Evolutionary conservation across 2,797 vertebrate species (phyloP), one percentile per base, ranked within the genome.

Genomic region (Remorina albescens): DNA sequence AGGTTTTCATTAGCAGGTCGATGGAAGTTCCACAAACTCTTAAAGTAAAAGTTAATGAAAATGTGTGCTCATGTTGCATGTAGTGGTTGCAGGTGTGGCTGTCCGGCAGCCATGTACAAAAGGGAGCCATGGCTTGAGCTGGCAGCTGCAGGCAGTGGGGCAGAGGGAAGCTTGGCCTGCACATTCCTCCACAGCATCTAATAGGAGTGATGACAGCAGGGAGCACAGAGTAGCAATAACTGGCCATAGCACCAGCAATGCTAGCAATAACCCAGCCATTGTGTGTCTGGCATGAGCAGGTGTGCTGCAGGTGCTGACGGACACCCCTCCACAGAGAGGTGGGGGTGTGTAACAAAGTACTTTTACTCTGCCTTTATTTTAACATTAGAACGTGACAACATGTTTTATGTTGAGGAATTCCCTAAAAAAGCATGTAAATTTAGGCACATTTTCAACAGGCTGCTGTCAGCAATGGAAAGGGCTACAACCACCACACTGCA

Each of bases 181-280:
- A 78, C 89, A 93, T 93, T 93, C 91, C 87, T 85, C 59, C 54
- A 42, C 64, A 67, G 63, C 46, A 65, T 86, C 79, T 88, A 91
- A 91, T 88, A 83, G 86, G 59, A 86, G 86, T 57, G 90, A 89
- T 91, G 92, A 93, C 82, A 92, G 90, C 81, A 41, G n/a, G 69
- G 71, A 69, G 73, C 76, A 70, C 72, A 51, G 59, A 76, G 61
- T 75, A 67, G 56, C 76, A 83, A 71, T 78, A 55, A 70, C 47
- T 69, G 58, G 30, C 76, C 66, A 57, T 62, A 34, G 58, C 21
- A 68, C 65, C 23, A 39, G 69, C 51, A 71, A 42, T 44, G 12
- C 66, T 4, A 55, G 68, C 81, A 84, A 91, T 87, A 87, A 91
- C 81, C 85, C 78, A 66, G 63, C 66, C 66, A 81, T 80, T 89